Evolutionary conservation across 2,888 invertebrate genomes (phyloP).

Genomic region (Drosophila atripex): DNA sequence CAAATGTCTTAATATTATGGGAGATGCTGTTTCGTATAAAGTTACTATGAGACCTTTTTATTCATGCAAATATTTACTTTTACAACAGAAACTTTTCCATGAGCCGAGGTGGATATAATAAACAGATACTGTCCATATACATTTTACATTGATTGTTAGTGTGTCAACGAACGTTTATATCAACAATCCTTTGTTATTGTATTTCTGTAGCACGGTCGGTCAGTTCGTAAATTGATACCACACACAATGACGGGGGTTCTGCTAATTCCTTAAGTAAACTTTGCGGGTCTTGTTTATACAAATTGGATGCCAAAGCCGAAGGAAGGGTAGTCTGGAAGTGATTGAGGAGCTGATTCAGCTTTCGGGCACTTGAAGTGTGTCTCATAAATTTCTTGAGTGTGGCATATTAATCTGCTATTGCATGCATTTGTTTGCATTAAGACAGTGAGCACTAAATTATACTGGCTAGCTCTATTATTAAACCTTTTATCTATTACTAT

Average conservation of each 20-base stretch:
- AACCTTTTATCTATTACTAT: no score
- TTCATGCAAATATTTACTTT: not conserved
- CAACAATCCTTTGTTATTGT: constrained; percentile 33
- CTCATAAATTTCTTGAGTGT: constrained; percentile 48
- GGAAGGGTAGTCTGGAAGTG: constrained; percentile 24
- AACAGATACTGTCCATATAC: constrained; percentile 39
- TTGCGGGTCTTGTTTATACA: constrained; percentile 57
- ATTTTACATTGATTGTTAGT: constrained; percentile 21
- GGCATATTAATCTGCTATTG: constrained; percentile 30
- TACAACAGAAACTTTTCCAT: not conserved
- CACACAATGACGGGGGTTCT: constrained; percentile 32
- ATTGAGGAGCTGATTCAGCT: constrained; percentile 59
- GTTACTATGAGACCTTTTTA: not conserved
- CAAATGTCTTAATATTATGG: not conserved
- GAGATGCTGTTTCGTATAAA: not conserved
- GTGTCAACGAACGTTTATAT: constrained; percentile 31
- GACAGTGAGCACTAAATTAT: not conserved
- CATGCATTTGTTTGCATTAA: constrained; percentile 11
- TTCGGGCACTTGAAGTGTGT: constrained; percentile 41
- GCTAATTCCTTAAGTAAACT: constrained; percentile 65
- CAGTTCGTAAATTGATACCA: constrained; percentile 59
- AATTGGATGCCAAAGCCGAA: constrained; percentile 35
- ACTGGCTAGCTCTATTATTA: no score
- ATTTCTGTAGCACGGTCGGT: constrained; percentile 19
- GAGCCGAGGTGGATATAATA: constrained; percentile 7